Evolutionary conservation across 2,888 invertebrate genomes (phyloP).

Genomic region (Liopterus haemorrhoidalis): DNA sequence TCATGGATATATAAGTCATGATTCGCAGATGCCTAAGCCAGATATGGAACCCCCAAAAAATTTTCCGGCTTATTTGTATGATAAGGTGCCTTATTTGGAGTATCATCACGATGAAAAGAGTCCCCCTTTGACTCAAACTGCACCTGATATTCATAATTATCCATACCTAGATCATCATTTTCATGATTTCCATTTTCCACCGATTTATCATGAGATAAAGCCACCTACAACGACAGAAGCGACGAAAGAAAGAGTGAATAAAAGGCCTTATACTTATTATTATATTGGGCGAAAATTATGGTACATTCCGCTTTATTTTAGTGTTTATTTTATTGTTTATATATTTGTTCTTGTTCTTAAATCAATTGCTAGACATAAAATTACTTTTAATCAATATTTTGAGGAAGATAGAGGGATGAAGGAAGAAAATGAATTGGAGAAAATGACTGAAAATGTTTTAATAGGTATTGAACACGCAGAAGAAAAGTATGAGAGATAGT

Average conservation of each 20-base stretch:
- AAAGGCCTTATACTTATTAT: slow-evolving; percentile 63
- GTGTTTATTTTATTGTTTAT: slow-evolving; percentile 64
- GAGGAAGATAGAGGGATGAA: slow-evolving; percentile 28
- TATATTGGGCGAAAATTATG: slow-evolving; percentile 69
- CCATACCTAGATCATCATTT: slow-evolving; percentile 40
- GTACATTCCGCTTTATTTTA: slow-evolving; percentile 70
- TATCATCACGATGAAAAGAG: no score
- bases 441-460: no score
- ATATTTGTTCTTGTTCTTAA: slow-evolving; percentile 66
- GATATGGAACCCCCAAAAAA: no score
- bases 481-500: no score
- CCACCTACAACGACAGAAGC: slow-evolving; percentile 46
- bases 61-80: no score
- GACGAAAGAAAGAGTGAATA: slow-evolving; percentile 55
- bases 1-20: no score
- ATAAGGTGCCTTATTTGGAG: no score
- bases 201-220: slow-evolving; percentile 43
- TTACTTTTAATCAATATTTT: slow-evolving; percentile 55
- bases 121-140: no score
- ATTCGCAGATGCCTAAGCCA: no score
- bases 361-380: slow-evolving; percentile 67
- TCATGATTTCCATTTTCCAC: slow-evolving; percentile 41
- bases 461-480: no score
- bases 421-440: no score
- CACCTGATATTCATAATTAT: no score